phyloP scores from a whole-genome alignment of 1,140 invertebrate genomes.

The Diploscapter pachys region DNA sequence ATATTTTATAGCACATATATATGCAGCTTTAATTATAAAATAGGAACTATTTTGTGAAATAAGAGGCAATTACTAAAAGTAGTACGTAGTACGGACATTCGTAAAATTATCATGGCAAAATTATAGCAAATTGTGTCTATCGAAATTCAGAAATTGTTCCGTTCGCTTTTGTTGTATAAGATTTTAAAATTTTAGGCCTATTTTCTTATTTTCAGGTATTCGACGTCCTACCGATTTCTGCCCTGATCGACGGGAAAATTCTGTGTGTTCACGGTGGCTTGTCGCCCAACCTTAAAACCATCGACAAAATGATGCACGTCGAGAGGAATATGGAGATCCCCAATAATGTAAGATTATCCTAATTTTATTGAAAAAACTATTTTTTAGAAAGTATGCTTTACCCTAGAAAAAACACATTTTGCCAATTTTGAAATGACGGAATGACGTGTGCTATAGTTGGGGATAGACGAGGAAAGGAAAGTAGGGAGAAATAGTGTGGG shows the following conservation, averaged over 20 bases:
- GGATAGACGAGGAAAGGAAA: no score
- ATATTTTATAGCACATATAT: neutral
- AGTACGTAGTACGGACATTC: no score
- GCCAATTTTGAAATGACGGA: no score
- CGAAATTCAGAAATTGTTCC: no score
- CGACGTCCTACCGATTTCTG: constrained; percentile 54
- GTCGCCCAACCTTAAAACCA: constrained; percentile 49
- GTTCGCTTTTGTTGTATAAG: no score
- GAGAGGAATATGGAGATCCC: constrained; percentile 54
- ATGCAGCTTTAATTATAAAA: neutral
- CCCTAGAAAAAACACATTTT: neutral
- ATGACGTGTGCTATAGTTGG: no score
- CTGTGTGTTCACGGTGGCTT: constrained; percentile 56
- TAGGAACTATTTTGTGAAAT: no score
- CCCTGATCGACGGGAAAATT: constrained; percentile 52
- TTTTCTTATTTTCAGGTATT: constrained; percentile 47
- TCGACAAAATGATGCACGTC: constrained; percentile 45
- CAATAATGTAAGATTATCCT: constrained; percentile 1
- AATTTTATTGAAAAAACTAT: neutral
- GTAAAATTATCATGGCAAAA: neutral
- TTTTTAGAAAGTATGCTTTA: neutral
- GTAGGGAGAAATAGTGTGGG: no score
- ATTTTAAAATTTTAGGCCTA: constrained; percentile 1
- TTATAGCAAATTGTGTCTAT: neutral
- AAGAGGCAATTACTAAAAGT: no score